Evolutionary conservation across 2,888 invertebrate species (phyloP).

Genomic region (Parnassius orleans): DNA sequence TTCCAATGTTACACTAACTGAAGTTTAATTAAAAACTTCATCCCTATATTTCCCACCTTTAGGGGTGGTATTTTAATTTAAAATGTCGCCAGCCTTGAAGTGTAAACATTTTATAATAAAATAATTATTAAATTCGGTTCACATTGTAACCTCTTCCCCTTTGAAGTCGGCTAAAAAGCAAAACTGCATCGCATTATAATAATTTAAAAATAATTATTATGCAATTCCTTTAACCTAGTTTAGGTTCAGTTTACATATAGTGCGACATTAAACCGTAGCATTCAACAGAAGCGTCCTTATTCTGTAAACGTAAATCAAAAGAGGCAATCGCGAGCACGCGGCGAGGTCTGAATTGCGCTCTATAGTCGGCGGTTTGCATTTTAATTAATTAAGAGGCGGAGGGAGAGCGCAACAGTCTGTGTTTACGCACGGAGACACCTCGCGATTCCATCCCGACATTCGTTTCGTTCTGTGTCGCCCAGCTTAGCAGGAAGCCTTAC

Average conservation of each 20-base stretch:
- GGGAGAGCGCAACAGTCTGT: constrained; percentile 58
- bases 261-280: constrained; percentile 19
- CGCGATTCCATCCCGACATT: constrained; percentile 43
- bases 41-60: no score
- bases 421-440: constrained; percentile 70
- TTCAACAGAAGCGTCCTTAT: constrained; percentile 26
- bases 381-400: constrained; percentile 72
- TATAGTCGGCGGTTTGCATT: constrained; percentile 69
- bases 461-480: constrained; percentile 57
- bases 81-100: no score
- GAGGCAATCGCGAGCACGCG: constrained; percentile 51
- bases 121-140: no score
- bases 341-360: constrained; percentile 45
- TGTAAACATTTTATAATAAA: no score
- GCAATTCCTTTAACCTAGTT: not conserved
- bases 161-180: no score
- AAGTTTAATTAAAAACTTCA: no score
- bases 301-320: constrained; percentile 49
- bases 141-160: no score
- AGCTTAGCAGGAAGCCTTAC: constrained; percentile 66
- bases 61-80: no score
- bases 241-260: constrained; percentile 6
- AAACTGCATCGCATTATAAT: no score
- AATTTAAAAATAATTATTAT: no score
- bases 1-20: no score